Base-by-base conservation (phyloP, 2,797 vertebrate species). In the Eulemur rubriventer region DNA sequence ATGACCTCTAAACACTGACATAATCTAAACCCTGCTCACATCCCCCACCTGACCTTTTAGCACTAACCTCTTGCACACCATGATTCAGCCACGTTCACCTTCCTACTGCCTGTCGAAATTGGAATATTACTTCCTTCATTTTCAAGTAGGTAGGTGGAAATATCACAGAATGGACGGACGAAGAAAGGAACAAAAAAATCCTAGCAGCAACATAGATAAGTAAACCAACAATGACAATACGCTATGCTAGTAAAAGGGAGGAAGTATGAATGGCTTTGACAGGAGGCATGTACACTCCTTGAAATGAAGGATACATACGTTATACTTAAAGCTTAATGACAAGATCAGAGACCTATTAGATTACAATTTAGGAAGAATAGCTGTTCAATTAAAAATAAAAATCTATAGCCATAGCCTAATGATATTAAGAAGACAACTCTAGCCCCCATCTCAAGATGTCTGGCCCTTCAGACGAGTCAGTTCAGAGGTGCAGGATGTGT, bases 401-500 rank as follows among this genome's bases (percentile, higher is more conserved):
- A 33, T 8, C 28, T 22, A 65, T 33, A 5, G 78, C 33, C 38
- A 55, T 59, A 80, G 26, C 38, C 48, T 63, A 61, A 89, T 55
- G 41, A 24, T 61, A 41, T 24, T 13, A 61, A 87, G 72, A 92
- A 52, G 11, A 63, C 18, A 63, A 52, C 18, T 73, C 16, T 41
- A 57, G 33, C 14, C 17, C 16, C 14, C 7, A 22, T 43, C 26
- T 73, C 22, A 76, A 69, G 90, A 79, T 67, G 80, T 89, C 94
- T 26, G 75, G 52, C 59, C 65, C 95, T 83, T 94, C 87, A 91
- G 97, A 97, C 92, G 98, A 94, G 92, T 85, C 96, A 97, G 91
- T 96, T 98, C 98, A 97, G 96, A 97, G 38, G 96, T 70, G 61
- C 80, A 93, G 92, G 91, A 89, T 96, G 95, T 91, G 95, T 95